Evolutionary conservation across 1,140 invertebrate genomes (phyloP).

Genomic region (Scaptomyza hsui): DNA sequence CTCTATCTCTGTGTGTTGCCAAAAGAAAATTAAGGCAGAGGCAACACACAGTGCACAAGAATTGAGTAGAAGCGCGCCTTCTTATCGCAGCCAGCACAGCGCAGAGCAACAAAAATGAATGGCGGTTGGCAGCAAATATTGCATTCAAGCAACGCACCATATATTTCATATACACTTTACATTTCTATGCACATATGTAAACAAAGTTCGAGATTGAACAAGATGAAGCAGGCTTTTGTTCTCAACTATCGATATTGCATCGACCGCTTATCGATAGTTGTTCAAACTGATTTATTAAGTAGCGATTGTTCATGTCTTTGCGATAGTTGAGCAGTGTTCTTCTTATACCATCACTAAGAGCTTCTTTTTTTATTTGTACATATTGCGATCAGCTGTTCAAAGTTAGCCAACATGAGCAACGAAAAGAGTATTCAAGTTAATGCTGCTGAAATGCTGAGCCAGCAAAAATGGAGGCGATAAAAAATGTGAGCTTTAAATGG

Average conservation of each 20-base stretch:
- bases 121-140: neutral
- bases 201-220: too few species aligned
- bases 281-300: too few species aligned
- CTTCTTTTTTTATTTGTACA: too few species aligned
- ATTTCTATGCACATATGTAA: neutral
- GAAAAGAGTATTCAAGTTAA: constrained; percentile 46
- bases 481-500: constrained; percentile 52
- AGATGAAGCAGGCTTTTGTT: too few species aligned
- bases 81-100: constrained; percentile 44
- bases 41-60: too few species aligned
- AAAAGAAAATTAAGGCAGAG: constrained; percentile 29
- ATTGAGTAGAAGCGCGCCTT: constrained; percentile 17
- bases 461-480: constrained; percentile 46
- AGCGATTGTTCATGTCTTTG: too few species aligned
- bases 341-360: too few species aligned
- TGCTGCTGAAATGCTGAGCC: constrained; percentile 44
- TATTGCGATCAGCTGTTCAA: too few species aligned
- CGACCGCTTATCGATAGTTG: too few species aligned
- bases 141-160: neutral
- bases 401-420: neutral
- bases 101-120: constrained; percentile 27
- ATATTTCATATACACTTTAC: constrained; percentile 6
- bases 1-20: too few species aligned
- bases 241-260: too few species aligned
- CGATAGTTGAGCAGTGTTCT: too few species aligned